Evolutionary conservation across 2,888 invertebrate species (phyloP), one percentile per base, ranked within the genome.

Genomic region (Amiota communis): DNA sequence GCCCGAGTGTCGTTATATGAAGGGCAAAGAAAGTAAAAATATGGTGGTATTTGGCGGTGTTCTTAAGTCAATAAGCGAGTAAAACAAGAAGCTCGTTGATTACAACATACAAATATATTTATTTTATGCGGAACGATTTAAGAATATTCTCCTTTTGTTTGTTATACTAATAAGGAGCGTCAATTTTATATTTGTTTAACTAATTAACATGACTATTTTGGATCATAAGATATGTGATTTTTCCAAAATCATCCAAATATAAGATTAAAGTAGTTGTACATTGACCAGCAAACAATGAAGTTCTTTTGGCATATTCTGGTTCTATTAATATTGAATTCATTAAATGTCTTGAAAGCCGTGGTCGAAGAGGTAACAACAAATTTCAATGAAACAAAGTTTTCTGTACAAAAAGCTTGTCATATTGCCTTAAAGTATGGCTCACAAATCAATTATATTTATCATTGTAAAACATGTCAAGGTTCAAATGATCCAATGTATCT

Each of bases 381-480:
- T 64, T 47, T 46, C 0, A 64, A 13, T 6, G 9, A 12, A 57
- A 51, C 59, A 2, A 63, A 36, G 82, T 36, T 36, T 36, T 2
- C 36, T 17, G 75, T 81, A 8, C 56, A 67, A 13, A 72, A 73
- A 8, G 73, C 77, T 61, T 83, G 83, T 23, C 73, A 59, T 1
- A 80, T 83, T 23, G 83, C 77, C 4, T 53, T n/a, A 1, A 1
- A 71, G 6, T 77, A 75, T 36, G 61, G 70, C 1, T 69, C 77
- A 9, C 86, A 83, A 53, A 65, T 79, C 17, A 84, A 74, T 11
- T 83, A 78, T 23, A 74, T 83, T 23, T 83, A 83, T 72, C 83
- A 80, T 8, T 83, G 86, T 72, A 67, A 76, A 4, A 84, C 75
- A 56, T 83, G 83, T 46, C 68, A 70, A 6, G 57, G 59, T 8